Evolutionary conservation across 2,797 vertebrate genomes (phyloP).

Genomic region (Lacerta agilis): DNA sequence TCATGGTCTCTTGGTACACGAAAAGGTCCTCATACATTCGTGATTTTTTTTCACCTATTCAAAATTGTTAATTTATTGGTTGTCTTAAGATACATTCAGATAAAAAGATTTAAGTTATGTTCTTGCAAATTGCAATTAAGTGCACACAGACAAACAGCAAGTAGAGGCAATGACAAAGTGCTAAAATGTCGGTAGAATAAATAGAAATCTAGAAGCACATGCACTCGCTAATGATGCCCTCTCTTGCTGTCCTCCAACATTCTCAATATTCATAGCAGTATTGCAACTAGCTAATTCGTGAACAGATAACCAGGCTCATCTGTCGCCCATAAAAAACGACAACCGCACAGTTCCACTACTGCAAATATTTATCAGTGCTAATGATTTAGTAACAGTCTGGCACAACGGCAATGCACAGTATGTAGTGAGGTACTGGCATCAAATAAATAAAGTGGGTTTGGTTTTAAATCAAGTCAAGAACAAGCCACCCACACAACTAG

Average conservation of each 20-base stretch:
- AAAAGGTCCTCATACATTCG: constrained; percentile 64
- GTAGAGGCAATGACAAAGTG: constrained; percentile 63
- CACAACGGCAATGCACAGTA: constrained; percentile 48
- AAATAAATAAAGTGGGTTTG: constrained; percentile 39
- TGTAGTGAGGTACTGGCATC: constrained; percentile 41
- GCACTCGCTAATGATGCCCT: constrained; percentile 37
- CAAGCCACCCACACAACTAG: constrained; percentile 7
- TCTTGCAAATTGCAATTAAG: constrained; percentile 74
- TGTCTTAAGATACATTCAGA: constrained; percentile 87
- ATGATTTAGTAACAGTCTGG: constrained; percentile 65
- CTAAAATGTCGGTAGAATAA: constrained; percentile 74
- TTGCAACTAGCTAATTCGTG: constrained; percentile 45
- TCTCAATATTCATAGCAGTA: constrained; percentile 51
- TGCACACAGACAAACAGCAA: constrained; percentile 69
- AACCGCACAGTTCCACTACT: constrained; percentile 52
- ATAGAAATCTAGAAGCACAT: constrained; percentile 75
- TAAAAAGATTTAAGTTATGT: constrained; percentile 77
- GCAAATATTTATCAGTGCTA: constrained; percentile 67
- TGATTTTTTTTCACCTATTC: constrained; percentile 32
- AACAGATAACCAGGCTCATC: constrained; percentile 15
- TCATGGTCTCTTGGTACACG: constrained; percentile 72
- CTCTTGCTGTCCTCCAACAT: constrained; percentile 48
- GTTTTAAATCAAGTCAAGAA: constrained; percentile 22
- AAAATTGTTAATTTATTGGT: constrained; percentile 71
- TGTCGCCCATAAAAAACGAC: neutral